These are phyloP conservation scores for Tetragonula carbonaria DNA, from an alignment of 2,888 invertebrate species.

Conservation along the genomic window DNA sequence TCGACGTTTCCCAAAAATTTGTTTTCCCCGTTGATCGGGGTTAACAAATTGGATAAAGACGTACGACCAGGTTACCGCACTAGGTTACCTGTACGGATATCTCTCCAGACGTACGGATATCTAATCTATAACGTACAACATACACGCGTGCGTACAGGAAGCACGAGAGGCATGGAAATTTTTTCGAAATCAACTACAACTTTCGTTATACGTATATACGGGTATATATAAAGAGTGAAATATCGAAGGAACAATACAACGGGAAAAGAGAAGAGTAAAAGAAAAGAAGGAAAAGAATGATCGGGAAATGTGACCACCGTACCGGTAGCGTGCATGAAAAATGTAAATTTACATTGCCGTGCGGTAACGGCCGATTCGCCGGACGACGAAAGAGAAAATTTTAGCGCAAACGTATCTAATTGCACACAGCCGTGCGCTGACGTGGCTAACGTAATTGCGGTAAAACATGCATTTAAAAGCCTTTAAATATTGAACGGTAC, in stretches of 20 bases:
- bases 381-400: slow-evolving; percentile 25
- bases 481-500: slow-evolving; percentile 37
- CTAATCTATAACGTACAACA: too few relatives aligned
- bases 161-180: slow-evolving; percentile 35
- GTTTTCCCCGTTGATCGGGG: slow-evolving; percentile 4
- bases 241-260: background rate
- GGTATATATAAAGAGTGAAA: background rate
- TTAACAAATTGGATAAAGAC: background rate
- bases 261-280: background rate
- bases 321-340: slow-evolving; percentile 22
- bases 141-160: background rate
- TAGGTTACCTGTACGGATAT: background rate
- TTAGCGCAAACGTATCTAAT: slow-evolving; percentile 46
- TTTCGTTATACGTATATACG: slow-evolving; percentile 15
- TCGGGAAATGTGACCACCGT: slow-evolving; percentile 19
- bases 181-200: slow-evolving; percentile 33
- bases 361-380: slow-evolving; percentile 13
- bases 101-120: too few relatives aligned
- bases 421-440: slow-evolving; percentile 19
- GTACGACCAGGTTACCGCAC: background rate
- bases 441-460: slow-evolving; percentile 35
- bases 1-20: slow-evolving; percentile 44
- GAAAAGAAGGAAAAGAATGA: slow-evolving; percentile 7
- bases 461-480: slow-evolving; percentile 47
- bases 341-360: slow-evolving; percentile 33